Evolutionary conservation across 2,888 invertebrate genomes (phyloP), one percentile per base, ranked within the genome.

Genomic region (Venusia cambrica): DNA sequence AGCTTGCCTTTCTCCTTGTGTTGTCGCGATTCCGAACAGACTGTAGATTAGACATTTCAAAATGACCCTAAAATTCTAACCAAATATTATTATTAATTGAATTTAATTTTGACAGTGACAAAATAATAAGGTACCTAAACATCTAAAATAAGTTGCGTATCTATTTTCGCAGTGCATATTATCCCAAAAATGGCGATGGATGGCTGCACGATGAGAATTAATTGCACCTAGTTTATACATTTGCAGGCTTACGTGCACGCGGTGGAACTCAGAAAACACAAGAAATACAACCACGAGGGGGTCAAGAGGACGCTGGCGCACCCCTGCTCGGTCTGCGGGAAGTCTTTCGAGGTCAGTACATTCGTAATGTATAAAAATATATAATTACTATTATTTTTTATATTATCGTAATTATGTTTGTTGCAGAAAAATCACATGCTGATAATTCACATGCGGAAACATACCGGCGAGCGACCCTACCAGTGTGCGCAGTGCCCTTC

Each of bases 181-280:
- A n/a, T n/a, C n/a, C n/a, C n/a, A n/a, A n/a, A n/a, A n/a, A n/a
- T n/a, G n/a, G n/a, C n/a, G n/a, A n/a, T n/a, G n/a, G n/a, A n/a
- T n/a, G n/a, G n/a, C n/a, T n/a, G n/a, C n/a, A n/a, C n/a, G n/a
- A n/a, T n/a, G n/a, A n/a, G n/a, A n/a, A n/a, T n/a, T n/a, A n/a
- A n/a, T n/a, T n/a, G n/a, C n/a, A n/a, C n/a, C n/a, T n/a, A n/a
- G n/a, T n/a, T n/a, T n/a, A n/a, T n/a, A n/a, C n/a, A n/a, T n/a
- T n/a, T n/a, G n/a, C 60, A 84, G 84, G 72, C 75, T 0, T 85
- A 84, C 37, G 61, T 73, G n/a, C n/a, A n/a, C n/a, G n/a, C n/a
- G n/a, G n/a, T n/a, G n/a, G n/a, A n/a, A n/a, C 39, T 85, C n/a
- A 68, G 50, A 0, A 65, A 77, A 2, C 84, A 85, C 51, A 57